These are phyloP conservation scores for Dicranocentrus wangi DNA, from an alignment of 2,888 invertebrate species.

Conservation along the genomic window DNA sequence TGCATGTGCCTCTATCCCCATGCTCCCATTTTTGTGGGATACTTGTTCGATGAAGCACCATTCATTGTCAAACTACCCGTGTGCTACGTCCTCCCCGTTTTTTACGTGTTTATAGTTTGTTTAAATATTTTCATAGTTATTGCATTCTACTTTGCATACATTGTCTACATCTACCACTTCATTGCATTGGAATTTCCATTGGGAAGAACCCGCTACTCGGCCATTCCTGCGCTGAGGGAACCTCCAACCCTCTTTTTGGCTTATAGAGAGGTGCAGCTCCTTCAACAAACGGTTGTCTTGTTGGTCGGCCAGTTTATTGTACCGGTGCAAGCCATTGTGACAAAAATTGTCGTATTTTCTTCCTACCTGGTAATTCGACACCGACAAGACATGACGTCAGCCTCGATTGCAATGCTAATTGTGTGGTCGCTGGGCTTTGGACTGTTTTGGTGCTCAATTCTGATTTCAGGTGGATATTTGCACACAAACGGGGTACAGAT, in stretches of 20 bases:
- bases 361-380: constrained; percentile 18
- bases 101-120: background rate
- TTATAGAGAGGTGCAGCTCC: constrained; percentile 3
- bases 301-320: constrained; percentile 13
- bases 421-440: background rate
- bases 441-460: constrained; percentile 17
- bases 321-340: constrained; percentile 16
- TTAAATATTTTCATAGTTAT: too few relatives aligned
- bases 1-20: background rate
- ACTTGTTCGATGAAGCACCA: background rate
- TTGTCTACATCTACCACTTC: background rate
- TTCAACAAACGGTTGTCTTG: background rate
- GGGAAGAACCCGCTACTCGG: background rate
- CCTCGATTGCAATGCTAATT: constrained; percentile 5
- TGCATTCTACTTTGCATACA: too few relatives aligned
- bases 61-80: background rate
- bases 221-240: background rate
- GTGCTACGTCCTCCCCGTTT: background rate
- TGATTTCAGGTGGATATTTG: background rate
- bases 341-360: background rate
- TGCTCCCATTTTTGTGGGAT: background rate
- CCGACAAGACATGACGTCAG: background rate
- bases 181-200: background rate
- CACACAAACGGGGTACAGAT: background rate
- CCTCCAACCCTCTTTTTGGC: background rate